These are phyloP conservation scores for Heliconius nattereri DNA, from an alignment of 1,140 invertebrate species.

Conservation along the genomic window DNA sequence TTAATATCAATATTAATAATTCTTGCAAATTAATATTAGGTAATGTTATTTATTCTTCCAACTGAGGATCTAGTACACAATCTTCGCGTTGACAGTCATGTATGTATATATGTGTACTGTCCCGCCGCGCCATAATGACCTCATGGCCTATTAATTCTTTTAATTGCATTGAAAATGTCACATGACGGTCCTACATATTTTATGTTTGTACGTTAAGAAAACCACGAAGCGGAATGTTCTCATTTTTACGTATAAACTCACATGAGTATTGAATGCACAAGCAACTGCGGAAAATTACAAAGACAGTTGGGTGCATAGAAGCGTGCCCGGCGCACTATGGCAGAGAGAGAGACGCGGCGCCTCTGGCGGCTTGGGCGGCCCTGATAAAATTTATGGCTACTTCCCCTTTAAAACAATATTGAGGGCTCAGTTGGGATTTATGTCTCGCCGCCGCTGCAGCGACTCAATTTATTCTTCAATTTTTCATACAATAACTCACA, in stretches of 20 bases:
- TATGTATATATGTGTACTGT: no score
- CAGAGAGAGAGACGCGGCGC: conserved; percentile 46
- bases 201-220: no score
- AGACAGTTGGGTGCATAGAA: conserved; percentile 51
- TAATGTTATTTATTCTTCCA: no score
- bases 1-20: no score
- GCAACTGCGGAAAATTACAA: conserved; percentile 73
- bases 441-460: conserved; percentile 80
- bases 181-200: no score
- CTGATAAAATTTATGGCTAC: conserved; percentile 82
- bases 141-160: no score
- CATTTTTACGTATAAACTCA: conserved; percentile 49
- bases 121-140: no score
- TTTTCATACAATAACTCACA: conserved; percentile 82
- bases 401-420: conserved; percentile 82
- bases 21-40: no score
- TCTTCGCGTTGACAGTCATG: no score
- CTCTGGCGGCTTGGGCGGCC: conserved; percentile 63
- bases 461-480: conserved; percentile 82
- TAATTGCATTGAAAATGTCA: no score
- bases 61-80: no score
- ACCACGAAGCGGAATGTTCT: background rate
- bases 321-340: conserved; percentile 38
- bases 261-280: conserved; percentile 63
- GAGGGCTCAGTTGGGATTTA: conserved; percentile 81